phyloP scores from a whole-genome alignment of 1,140 invertebrate species.

The Diabrotica undecimpunctata region DNA sequence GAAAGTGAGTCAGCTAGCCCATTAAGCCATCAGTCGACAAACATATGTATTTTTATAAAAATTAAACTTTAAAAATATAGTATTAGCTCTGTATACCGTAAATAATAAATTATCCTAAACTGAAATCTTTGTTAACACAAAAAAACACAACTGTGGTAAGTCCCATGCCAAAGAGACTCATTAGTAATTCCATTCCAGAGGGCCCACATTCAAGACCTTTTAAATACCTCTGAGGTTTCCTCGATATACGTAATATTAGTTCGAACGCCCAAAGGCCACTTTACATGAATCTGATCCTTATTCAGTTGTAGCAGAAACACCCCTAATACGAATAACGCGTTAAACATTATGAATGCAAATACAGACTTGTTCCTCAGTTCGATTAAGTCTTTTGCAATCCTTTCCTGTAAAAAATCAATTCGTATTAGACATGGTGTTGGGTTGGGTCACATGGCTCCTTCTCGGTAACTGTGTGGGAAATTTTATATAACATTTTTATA shows the following conservation, averaged over 20 bases:
- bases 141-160: slow-evolving; percentile 1
- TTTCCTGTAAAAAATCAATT: slow-evolving; percentile 65
- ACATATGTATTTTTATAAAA: too few species aligned
- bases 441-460: slow-evolving; percentile 38
- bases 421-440: slow-evolving; percentile 30
- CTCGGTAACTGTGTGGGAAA: slow-evolving; percentile 19
- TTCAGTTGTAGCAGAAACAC: slow-evolving; percentile 97
- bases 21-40: too few species aligned
- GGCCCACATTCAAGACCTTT: slow-evolving; percentile 32
- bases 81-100: too few species aligned
- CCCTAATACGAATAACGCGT: slow-evolving; percentile 97
- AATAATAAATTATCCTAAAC: too few species aligned
- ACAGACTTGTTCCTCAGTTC: slow-evolving; percentile 94
- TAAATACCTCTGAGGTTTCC: slow-evolving; percentile 79
- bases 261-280: slow-evolving; percentile 91
- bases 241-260: slow-evolving; percentile 91
- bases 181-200: slow-evolving; percentile 43
- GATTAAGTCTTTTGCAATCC: slow-evolving; percentile 82
- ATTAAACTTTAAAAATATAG: too few species aligned
- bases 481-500: not conserved
- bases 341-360: slow-evolving; percentile 98
- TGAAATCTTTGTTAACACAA: too few species aligned
- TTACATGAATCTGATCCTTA: slow-evolving; percentile 92
- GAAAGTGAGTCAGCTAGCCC: too few species aligned
- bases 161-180: slow-evolving; percentile 33